Percentiles rank a stretch among this genome's conserved stretches.
phyloP scores from a whole-genome alignment of 2,888 invertebrate species.

The Meganola albula region DNA sequence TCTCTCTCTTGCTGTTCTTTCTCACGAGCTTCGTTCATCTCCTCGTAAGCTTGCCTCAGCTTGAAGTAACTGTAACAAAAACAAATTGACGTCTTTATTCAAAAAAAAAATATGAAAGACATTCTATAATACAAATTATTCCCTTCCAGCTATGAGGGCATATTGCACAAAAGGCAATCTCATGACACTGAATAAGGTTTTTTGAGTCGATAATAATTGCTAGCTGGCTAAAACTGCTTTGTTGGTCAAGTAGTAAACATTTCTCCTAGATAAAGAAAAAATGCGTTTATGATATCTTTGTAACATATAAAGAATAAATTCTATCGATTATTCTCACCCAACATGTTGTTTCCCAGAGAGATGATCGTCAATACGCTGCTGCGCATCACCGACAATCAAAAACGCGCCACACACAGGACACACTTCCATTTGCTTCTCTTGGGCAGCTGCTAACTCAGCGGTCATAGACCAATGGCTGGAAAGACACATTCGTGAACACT shows the following conservation, averaged over 20 bases:
- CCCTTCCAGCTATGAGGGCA: no score
- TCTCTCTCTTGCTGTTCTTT: slow-evolving; percentile 80
- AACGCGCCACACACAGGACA: slow-evolving; percentile 99
- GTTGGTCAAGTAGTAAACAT: no score
- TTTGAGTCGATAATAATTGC: no score
- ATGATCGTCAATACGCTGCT: slow-evolving; percentile 98
- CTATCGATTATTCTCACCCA: slow-evolving; percentile 84
- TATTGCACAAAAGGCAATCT: no score
- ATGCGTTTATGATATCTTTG: no score
- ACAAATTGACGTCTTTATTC: no score
- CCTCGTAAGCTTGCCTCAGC: slow-evolving; percentile 82
- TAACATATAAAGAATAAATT: no score
- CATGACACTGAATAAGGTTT: no score
- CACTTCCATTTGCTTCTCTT: slow-evolving; percentile 99
- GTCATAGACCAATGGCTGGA: slow-evolving; percentile 83
- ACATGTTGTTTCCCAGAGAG: slow-evolving; percentile 99
- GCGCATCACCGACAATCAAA: slow-evolving; percentile 98
- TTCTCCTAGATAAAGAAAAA: no score
- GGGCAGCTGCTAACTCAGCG: slow-evolving; percentile 90
- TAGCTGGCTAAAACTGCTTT: no score
- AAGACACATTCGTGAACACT: background rate
- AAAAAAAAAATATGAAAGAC: no score
- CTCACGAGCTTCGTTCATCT: slow-evolving; percentile 79
- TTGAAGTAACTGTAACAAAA: slow-evolving; percentile 75
- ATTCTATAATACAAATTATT: no score